Conservation (phyloP, 2,888 invertebrate genomes). For the Ptilodon capucinus region DNA sequence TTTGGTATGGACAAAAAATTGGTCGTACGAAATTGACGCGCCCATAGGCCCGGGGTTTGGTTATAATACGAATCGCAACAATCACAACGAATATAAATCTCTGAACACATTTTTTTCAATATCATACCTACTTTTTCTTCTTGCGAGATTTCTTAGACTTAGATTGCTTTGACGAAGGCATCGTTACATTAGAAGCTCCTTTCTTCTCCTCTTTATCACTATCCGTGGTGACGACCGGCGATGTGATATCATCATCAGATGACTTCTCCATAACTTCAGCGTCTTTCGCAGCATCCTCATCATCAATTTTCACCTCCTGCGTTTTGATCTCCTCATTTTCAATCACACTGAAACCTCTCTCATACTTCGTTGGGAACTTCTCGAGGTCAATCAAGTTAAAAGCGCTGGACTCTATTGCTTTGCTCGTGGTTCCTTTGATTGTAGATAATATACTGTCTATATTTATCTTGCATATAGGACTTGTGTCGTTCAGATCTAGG, state of each 20-base stretch:
- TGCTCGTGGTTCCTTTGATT: conserved; percentile 63
- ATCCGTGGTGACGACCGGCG: conserved; percentile 78
- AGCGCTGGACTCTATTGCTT: conserved; percentile 61
- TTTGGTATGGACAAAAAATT: too few relatives aligned
- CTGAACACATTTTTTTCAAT: conserved; percentile 55
- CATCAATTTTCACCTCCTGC: conserved; percentile 67
- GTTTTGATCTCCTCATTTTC: conserved; percentile 69
- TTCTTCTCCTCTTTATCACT: conserved; percentile 80
- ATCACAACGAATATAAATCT: conserved; percentile 44
- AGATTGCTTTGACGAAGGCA: conserved; percentile 67
- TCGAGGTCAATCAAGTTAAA: conserved; percentile 74
- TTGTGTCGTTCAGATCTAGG: conserved; percentile 63
- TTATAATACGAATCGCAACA: conserved; percentile 34
- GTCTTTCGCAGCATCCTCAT: conserved; percentile 60
- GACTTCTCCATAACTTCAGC: conserved; percentile 76
- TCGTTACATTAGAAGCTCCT: conserved; percentile 60
- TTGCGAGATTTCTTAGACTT: conserved; percentile 83
- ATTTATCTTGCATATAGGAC: conserved; percentile 75
- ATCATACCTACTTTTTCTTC: conserved; percentile 85
- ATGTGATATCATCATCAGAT: conserved; percentile 81
- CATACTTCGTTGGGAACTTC: conserved; percentile 63
- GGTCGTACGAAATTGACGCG: too few relatives aligned
- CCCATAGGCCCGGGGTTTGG: too few relatives aligned
- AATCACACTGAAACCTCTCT: conserved; percentile 69
- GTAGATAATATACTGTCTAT: conserved; percentile 73